A percentile compares a stretch with the other conserved stretches of the same genome.
phyloP scores from a whole-genome alignment of 64 coral and sea anemone genomes.

The Cladopsammia gracilis region DNA sequence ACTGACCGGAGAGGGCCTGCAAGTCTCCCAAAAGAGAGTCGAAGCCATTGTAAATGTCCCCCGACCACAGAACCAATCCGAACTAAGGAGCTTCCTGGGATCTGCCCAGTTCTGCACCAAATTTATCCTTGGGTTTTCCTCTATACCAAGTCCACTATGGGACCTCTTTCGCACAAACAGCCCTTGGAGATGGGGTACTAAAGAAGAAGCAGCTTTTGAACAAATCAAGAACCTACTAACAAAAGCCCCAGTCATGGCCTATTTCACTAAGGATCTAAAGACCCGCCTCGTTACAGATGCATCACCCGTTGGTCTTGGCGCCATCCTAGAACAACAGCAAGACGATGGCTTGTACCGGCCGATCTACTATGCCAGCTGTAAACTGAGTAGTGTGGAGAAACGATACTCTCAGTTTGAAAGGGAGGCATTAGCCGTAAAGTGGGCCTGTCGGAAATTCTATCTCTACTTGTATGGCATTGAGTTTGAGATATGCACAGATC shows the following conservation, averaged over 20 bases:
- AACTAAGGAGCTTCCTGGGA: constrained; percentile 49
- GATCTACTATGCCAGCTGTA: no score
- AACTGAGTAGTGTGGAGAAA: no score
- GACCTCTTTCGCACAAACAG: neutral
- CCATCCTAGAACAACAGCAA: constrained; percentile 51
- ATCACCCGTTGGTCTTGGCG: constrained; percentile 11
- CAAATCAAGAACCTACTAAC: constrained; percentile 17
- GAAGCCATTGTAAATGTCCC: constrained; percentile 45
- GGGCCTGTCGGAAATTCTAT: no score
- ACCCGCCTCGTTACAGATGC: constrained; percentile 19
- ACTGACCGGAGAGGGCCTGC: constrained; percentile 26
- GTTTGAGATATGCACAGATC: no score
- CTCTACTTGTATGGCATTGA: no score
- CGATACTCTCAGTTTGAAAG: no score
- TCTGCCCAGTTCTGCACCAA: constrained; percentile 64
- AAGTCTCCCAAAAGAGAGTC: constrained; percentile 58
- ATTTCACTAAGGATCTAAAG: constrained; percentile 36
- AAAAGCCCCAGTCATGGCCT: constrained; percentile 63
- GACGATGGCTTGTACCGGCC: no score
- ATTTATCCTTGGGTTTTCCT: constrained; percentile 49
- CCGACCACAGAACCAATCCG: neutral
- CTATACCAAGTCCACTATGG: constrained; percentile 21
- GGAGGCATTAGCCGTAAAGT: no score
- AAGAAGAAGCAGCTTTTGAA: constrained; percentile 40
- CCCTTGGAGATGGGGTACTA: constrained; percentile 4